Evolutionary conservation across 2,113 vertebrate species (phyloP).

Genomic region (Notarius lentiginosus): DNA sequence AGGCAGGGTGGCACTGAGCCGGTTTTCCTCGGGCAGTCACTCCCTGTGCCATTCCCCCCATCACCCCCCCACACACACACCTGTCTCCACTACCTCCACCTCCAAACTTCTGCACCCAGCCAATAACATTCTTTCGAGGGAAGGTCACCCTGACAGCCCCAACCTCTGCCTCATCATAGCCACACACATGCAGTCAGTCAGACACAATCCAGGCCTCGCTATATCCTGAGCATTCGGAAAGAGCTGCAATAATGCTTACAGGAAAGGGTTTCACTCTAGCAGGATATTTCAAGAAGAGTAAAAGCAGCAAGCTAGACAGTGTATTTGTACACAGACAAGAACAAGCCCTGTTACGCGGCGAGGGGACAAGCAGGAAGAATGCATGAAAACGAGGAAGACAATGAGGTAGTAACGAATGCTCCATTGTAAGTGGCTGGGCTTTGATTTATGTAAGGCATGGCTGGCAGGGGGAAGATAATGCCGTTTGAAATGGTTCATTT

Average conservation of each 20-base stretch:
- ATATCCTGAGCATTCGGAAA: neutral
- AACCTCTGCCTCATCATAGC: conserved; percentile 15
- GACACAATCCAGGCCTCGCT: neutral
- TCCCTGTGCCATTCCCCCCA: conserved; percentile 16
- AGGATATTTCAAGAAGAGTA: conserved; percentile 5
- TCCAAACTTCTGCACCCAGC: conserved; percentile 30
- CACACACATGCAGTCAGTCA: conserved; percentile 15
- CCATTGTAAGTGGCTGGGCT: conserved; percentile 70
- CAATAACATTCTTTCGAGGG: conserved; percentile 23
- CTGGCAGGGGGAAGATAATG: conserved; percentile 84
- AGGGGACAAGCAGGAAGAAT: conserved; percentile 23
- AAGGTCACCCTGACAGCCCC: conserved; percentile 46
- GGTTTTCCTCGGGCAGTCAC: conserved; percentile 47
- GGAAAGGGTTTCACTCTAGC: neutral
- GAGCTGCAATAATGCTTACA: neutral
- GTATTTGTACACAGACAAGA: conserved; percentile 25
- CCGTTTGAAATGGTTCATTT: conserved; percentile 89
- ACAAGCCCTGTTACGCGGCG: conserved; percentile 25
- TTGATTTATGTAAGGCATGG: conserved; percentile 88
- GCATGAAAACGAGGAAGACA: conserved; percentile 22
- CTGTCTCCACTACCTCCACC: conserved; percentile 28
- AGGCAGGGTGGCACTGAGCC: conserved; percentile 47
- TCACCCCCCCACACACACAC: conserved; percentile 37
- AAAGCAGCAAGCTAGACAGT: neutral
- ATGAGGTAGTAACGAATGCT: conserved; percentile 73